Base-by-base conservation (phyloP, 64 coral and sea anemone species). In the Montipora efflorescens region DNA sequence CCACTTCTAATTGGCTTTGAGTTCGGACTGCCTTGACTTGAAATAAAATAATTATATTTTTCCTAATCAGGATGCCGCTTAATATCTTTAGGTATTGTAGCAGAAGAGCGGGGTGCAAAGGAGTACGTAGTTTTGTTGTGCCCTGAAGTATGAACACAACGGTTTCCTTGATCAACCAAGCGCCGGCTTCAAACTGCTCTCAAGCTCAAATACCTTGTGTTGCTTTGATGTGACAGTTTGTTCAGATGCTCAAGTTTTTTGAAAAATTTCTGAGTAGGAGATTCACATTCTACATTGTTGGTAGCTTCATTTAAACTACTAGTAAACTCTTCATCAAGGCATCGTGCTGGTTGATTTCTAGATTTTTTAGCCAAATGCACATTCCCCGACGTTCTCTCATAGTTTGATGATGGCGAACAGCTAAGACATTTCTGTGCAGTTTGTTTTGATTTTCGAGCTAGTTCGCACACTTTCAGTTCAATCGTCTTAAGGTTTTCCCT, bases 111-210 rank as follows among this genome's bases (percentile, higher is more conserved):
- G 50, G 81, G 90, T 74, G 73, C 43, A 66, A 92, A 92, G 14
- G 71, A 77, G 62, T 71, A 92, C 45, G 86, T 92, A 77, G 90
- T 62, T 92, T 77, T 86, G 68, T 86, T 92, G 45, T 92, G 91
- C 14, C 81, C 91, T 61, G 91, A 69, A 66, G 25, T 73, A 48
- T 10, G 74, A 92, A 86, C 91, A 92, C 13, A 92, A n/a, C 3
- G 91, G 72, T 67, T 90, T 78, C 48, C 61, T 77, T 2, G 5
- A 81, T 7, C 20, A 19, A 51, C 5, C 55, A 73, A 73, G 48
- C 23, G 0, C 52, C n/a, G 83, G 18, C 76, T 70, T 90, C 61
- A 74, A 50, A 43, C 78, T 91, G 2, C 80, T 82, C 80, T 82
- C 50, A 18, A 91, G 89, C 70, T 91, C 79, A 82, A 61, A 73